Percentiles rank a stretch among this genome's conserved stretches.
Conservation (phyloP, 1,140 invertebrate species). For the Plectus sambesii region DNA sequence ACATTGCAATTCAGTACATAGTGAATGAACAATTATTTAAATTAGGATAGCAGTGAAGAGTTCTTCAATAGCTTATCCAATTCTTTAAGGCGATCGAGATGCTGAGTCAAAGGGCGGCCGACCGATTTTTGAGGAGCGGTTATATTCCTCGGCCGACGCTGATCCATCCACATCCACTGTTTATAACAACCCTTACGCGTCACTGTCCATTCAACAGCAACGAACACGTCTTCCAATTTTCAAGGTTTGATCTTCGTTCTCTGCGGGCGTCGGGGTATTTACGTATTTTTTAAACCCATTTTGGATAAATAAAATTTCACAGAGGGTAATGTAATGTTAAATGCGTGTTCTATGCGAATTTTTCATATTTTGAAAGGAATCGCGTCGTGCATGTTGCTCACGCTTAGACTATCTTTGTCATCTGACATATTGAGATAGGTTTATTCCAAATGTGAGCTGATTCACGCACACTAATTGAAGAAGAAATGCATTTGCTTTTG, state of each 20-base stretch:
- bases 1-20: background rate
- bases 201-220: slow-evolving; percentile 43
- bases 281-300: slow-evolving; percentile 1
- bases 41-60: too few relatives aligned
- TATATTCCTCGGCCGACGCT: background rate
- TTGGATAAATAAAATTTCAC: slow-evolving; percentile 1
- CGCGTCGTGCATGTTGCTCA: background rate
- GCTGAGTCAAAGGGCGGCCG: slow-evolving; percentile 4
- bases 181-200: slow-evolving; percentile 36
- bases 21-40: too few relatives aligned
- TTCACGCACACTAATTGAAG: too few relatives aligned
- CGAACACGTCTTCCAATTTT: slow-evolving; percentile 36
- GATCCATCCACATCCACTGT: slow-evolving; percentile 20
- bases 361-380: background rate
- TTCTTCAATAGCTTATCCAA: too few relatives aligned
- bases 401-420: background rate
- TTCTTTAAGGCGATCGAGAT: background rate
- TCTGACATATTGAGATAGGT: too few relatives aligned
- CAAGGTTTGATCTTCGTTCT: slow-evolving; percentile 21
- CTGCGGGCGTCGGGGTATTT: background rate
- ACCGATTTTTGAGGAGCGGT: slow-evolving; percentile 22
- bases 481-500: too few relatives aligned
- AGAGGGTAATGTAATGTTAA: background rate
- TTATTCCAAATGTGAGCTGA: too few relatives aligned
- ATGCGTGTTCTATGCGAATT: background rate